Base-by-base conservation (phyloP, 2,888 invertebrate genomes). In the Polydrusus pterygomalis region DNA sequence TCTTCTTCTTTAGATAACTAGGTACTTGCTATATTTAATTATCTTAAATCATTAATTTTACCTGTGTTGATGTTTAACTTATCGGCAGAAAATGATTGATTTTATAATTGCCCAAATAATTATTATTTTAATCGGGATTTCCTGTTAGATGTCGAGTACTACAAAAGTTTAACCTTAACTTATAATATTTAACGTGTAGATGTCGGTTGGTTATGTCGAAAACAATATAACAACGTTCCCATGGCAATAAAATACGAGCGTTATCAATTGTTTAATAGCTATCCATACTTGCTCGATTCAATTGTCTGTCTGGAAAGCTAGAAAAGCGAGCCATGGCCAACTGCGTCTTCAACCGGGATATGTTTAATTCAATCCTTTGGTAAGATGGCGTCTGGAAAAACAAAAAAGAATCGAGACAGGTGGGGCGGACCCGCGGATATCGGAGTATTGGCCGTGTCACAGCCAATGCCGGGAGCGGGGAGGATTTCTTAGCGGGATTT, bases 371-470 rank as follows among this genome's bases (percentile, higher is more conserved):
- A 82, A 82, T 82, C 80, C 81, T 79, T 79, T 77, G 79, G 78
- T 81, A 83, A 83, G 81, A 83, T 84, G 78, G 78, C 80, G 77
- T 70, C 69, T 34, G 68, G 74, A 80, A 80, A 83, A 82, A 83
- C 79, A 79, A 83, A 82, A 84, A 83, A 81, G 81, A 79, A 79
- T 77, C 70, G 67, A 79, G 80, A 80, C 82, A 83, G 83, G 84
- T 83, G 82, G 81, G 78, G 79, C 78, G 78, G 76, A 73, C 72
- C 58, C 77, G 79, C 74, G 80, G 80, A 75, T 75, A 75, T 75
- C 74, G 80, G 80, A 82, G 85, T 84, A 85, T 85, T 84, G 85
- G 85, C 83, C 82, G 82, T 82, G 83, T 81, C 81, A 83, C 83
- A 83, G 82, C 85, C 85, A 84, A 85, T 84, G 83, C 84, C 81